Base-by-base conservation (phyloP, 2,797 vertebrate genomes). In the Eupleurogrammus muticus region DNA sequence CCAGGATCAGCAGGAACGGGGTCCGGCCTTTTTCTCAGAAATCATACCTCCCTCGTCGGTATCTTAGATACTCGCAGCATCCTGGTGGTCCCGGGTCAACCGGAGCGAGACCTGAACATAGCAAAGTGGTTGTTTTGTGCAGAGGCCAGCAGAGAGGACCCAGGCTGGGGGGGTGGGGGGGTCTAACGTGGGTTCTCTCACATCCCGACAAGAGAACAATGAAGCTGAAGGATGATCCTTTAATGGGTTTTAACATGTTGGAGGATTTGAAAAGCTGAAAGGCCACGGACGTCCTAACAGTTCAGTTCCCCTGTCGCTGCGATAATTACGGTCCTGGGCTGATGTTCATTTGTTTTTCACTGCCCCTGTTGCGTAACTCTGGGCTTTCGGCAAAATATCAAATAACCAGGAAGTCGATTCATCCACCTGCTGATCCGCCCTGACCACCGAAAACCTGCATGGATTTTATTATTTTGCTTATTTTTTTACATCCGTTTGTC, bases 61-160 rank as follows among this genome's bases (percentile, higher is more conserved):
- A 40, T 61, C 42, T 23, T 12, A 5, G 28, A 28, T 3, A 28
- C 28, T 6, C 3, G 28, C 3, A 52, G 55, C 44, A 4, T 53
- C 73, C 70, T 32, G 70, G 73, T 58, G 79, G 16, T 47, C 53
- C 1, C 40, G 20, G 75, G 66, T 68, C 78, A 70, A 19, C 49
- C 60, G 61, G 17, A 66, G 23, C 7, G 3, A 24, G 69, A 66
- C 34, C 54, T 50, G 49, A 65, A 42, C 46, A 20, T 57, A 34
- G 40, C 17, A 28, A 6, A 28, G 28, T 6, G 28, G 28, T 28
- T 3, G 28, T 28, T 28, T 28, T 28, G 3, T 40, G 34, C 46
- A n/a, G 20, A 61, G 64, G 49, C n/a, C 0, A 40, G 16, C 28
- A 53, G 61, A 66, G 47, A 58, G 14, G 75, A 70, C 44, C 54